phyloP scores from a whole-genome alignment of 2,888 invertebrate genomes.

The Orthosia gothica region DNA sequence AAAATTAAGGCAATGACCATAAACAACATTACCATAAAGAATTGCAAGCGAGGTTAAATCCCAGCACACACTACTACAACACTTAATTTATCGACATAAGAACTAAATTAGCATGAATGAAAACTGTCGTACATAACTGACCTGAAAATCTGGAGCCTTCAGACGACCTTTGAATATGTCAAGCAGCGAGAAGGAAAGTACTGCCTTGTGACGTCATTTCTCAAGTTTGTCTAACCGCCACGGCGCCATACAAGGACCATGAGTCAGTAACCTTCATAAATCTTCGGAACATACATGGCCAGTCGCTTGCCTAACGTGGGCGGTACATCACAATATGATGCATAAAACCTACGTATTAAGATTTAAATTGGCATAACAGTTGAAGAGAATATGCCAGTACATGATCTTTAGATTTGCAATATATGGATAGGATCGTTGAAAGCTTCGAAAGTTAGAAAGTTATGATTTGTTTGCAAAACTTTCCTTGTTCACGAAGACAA shows the following conservation, averaged over 20 bases:
- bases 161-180: conserved; percentile 54
- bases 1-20: conserved; percentile 64
- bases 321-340: conserved; percentile 55
- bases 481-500: conserved; percentile 38
- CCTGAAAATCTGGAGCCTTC: conserved; percentile 35
- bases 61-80: conserved; percentile 26
- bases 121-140: no score
- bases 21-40: conserved; percentile 46
- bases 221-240: conserved; percentile 47
- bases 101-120: conserved; percentile 17
- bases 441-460: conserved; percentile 71
- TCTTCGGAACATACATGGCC: conserved; percentile 61
- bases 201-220: conserved; percentile 57
- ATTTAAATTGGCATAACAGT: conserved; percentile 51
- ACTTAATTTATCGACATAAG: conserved; percentile 28
- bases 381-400: conserved; percentile 21
- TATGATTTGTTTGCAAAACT: conserved; percentile 37
- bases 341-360: conserved; percentile 60
- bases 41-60: conserved; percentile 35
- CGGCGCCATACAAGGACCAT: conserved; percentile 58
- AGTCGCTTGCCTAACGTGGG: conserved; percentile 51
- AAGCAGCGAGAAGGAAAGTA: conserved; percentile 64
- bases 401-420: conserved; percentile 49
- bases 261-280: conserved; percentile 62
- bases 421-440: conserved; percentile 55